Evolutionary conservation across 2,797 vertebrate genomes (phyloP).

Genomic region (Sebastes umbrosus): DNA sequence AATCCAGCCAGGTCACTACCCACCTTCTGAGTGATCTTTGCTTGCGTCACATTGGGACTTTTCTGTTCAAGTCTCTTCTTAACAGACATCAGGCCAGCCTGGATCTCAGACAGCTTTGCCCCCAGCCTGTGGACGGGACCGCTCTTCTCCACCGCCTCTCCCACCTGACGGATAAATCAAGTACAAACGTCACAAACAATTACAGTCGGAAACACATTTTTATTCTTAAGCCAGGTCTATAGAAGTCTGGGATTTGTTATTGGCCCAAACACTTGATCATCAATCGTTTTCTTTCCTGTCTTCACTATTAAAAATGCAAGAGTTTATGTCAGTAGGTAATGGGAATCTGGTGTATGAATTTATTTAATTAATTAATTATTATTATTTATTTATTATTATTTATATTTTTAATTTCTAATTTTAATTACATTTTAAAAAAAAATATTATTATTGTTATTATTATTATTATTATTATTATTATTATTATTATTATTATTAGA

Average conservation of each 20-base stretch:
- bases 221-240: not conserved
- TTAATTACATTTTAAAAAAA: no score
- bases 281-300: not conserved
- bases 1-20: not conserved
- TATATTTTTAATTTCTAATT: not conserved
- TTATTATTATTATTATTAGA: no score
- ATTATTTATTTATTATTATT: not conserved
- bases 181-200: not conserved
- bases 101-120: slow-evolving; percentile 86
- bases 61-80: slow-evolving; percentile 86
- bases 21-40: slow-evolving; percentile 92
- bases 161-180: slow-evolving; percentile 57
- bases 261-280: not conserved
- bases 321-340: not conserved
- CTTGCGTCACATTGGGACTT: slow-evolving; percentile 82
- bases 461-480: no score
- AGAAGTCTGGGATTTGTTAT: not conserved
- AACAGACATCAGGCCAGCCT: slow-evolving; percentile 83
- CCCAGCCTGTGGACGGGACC: slow-evolving; percentile 83
- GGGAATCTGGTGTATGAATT: not conserved
- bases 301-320: not conserved
- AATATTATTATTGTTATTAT: no score
- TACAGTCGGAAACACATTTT: not conserved
- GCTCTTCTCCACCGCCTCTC: slow-evolving; percentile 73
- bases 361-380: not conserved